phyloP scores from a whole-genome alignment of 2,797 vertebrate species.

The Falco biarmicus region DNA sequence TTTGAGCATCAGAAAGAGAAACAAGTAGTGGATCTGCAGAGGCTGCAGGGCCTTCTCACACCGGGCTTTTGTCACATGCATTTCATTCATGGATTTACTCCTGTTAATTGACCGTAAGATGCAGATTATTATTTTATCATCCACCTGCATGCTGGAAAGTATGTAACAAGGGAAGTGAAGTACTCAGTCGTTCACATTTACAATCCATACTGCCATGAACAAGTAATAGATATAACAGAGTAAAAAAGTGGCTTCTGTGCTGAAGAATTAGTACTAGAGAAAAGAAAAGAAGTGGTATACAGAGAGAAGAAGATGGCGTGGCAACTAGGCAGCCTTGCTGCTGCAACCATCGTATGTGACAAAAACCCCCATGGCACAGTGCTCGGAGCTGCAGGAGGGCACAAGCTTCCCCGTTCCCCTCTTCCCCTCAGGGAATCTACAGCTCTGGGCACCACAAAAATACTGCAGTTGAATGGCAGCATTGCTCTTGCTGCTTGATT shows the following conservation, averaged over 20 bases:
- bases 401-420: neutral
- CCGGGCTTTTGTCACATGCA: neutral
- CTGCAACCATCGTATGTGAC: neutral
- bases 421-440: fast-evolving
- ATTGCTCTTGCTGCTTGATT: neutral
- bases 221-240: neutral
- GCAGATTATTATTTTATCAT: neutral
- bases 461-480: neutral
- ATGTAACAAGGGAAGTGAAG: neutral
- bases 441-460: neutral
- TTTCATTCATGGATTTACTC: neutral
- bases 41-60: neutral
- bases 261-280: neutral
- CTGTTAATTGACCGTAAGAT: neutral
- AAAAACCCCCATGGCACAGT: neutral
- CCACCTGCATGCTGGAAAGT: neutral
- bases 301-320: neutral
- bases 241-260: neutral
- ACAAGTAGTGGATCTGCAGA: neutral
- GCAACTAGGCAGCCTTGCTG: neutral
- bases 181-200: neutral
- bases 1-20: constrained; percentile 9
- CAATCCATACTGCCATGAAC: neutral
- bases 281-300: neutral
- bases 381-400: neutral